Evolutionary conservation across 2,113 vertebrate species (phyloP).

Genomic region (Leptobrachium ailaonicum): DNA sequence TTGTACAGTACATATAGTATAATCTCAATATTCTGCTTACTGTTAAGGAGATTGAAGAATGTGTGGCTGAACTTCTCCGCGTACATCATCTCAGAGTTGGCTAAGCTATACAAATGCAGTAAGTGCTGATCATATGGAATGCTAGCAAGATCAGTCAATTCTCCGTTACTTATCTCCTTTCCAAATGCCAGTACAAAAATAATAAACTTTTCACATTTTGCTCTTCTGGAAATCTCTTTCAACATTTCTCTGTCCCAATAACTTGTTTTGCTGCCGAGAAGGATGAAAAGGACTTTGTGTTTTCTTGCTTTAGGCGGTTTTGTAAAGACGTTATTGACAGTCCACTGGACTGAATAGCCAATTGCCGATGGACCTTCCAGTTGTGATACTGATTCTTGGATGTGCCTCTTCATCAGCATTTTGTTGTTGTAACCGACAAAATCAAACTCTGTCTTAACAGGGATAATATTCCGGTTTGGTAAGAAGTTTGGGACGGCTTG

Average conservation of each 20-base stretch:
- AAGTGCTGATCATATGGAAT: slow-evolving; percentile 74
- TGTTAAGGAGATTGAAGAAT: slow-evolving; percentile 75
- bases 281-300: slow-evolving; percentile 65
- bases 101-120: slow-evolving; percentile 63
- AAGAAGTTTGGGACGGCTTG: slow-evolving; percentile 62
- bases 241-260: slow-evolving; percentile 67
- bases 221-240: slow-evolving; percentile 62
- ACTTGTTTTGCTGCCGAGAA: slow-evolving; percentile 73
- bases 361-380: slow-evolving; percentile 66
- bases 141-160: slow-evolving; percentile 73
- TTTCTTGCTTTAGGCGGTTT: slow-evolving; percentile 58
- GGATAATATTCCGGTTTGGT: slow-evolving; percentile 41
- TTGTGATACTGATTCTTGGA: slow-evolving; percentile 60
- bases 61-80: slow-evolving; percentile 68
- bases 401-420: slow-evolving; percentile 68
- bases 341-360: slow-evolving; percentile 73
- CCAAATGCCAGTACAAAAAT: slow-evolving; percentile 77
- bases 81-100: slow-evolving; percentile 64
- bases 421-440: slow-evolving; percentile 61
- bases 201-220: slow-evolving; percentile 78
- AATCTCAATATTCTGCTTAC: slow-evolving; percentile 65
- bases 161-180: slow-evolving; percentile 45
- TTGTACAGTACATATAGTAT: not conserved
- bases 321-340: slow-evolving; percentile 67
- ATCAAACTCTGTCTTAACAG: slow-evolving; percentile 68